Base-by-base conservation (phyloP, 2,797 vertebrate species). In the Iguana delicatissima region DNA sequence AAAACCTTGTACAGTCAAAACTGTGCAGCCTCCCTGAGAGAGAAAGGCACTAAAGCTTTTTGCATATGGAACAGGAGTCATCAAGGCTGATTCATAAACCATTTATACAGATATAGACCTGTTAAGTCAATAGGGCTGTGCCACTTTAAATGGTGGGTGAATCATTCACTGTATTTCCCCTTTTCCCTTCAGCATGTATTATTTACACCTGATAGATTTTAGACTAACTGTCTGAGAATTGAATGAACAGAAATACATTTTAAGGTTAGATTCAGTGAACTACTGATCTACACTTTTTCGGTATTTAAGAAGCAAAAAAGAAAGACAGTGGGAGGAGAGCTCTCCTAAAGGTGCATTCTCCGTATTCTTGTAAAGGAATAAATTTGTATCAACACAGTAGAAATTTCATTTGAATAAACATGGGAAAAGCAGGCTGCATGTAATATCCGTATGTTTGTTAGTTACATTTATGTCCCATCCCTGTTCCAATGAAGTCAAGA, bases 131-230 rank as follows among this genome's bases (percentile, higher is more conserved):
- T 85, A 85, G 35, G 50, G 29, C 50, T 85, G 24, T 80, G 35
- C 84, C 50, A 57, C 62, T 80, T 84, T 85, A 89, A 89, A 84
- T 77, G 42, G 73, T 84, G 76, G 81, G 22, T 89, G 74, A 85
- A 89, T 57, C 74, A 87, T 20, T 85, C 59, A 50, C 79, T 85
- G 35, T 77, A 57, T 69, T 79, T 35, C 67, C 29, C 50, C 52
- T 18, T 32, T 57, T 42, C 24, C 62, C 81, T 79, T 84, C 57
- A 88, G 8, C 52, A 80, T 72, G 64, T 6, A 88, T 91, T 85
- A 85, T 59, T 88, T 88, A 88, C 62, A 59, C 8, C 13, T 62
- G 74, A 72, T 85, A 50, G 46, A 88, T 83, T 88, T 84, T 79
- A 79, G n/a, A 84, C 52, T 57, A 46, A 84, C 46, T 90, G 24